Percentiles rank a stretch among this genome's conserved stretches.
phyloP scores from a whole-genome alignment of 2,888 invertebrate species.

The Orchesella flavescens region DNA sequence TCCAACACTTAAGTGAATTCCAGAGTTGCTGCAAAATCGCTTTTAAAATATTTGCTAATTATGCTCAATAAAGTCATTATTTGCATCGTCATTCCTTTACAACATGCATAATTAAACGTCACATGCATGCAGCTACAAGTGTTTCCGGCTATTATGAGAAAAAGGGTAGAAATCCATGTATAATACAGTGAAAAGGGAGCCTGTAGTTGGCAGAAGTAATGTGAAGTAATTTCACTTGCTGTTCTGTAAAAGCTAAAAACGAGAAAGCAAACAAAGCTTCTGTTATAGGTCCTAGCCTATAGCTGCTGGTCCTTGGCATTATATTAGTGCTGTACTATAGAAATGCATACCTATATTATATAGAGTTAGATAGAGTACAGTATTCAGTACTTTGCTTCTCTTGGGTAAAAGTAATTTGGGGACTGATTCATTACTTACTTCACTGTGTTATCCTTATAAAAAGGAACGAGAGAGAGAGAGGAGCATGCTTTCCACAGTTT shows the following conservation, averaged over 20 bases:
- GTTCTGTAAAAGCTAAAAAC: constrained; percentile 43
- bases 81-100: no score
- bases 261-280: constrained; percentile 58
- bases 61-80: no score
- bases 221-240: constrained; percentile 59
- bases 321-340: no score
- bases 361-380: no score
- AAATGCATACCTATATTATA: not conserved
- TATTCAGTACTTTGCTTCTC: constrained; percentile 28
- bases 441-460: constrained; percentile 18
- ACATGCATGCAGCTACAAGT: constrained; percentile 57
- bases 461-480: no score
- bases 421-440: constrained; percentile 57
- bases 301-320: constrained; percentile 10
- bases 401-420: constrained; percentile 58
- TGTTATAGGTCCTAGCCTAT: not conserved
- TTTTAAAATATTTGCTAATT: no score
- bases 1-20: no score
- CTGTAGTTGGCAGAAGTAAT: constrained; percentile 58
- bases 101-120: constrained; percentile 21
- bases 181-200: constrained; percentile 57
- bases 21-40: no score
- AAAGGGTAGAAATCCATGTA: constrained; percentile 53
- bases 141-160: constrained; percentile 53
- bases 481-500: no score